These are phyloP conservation scores for Halichoerus grypus DNA, from an alignment of 2,113 vertebrate genomes.

Conservation along the genomic window DNA sequence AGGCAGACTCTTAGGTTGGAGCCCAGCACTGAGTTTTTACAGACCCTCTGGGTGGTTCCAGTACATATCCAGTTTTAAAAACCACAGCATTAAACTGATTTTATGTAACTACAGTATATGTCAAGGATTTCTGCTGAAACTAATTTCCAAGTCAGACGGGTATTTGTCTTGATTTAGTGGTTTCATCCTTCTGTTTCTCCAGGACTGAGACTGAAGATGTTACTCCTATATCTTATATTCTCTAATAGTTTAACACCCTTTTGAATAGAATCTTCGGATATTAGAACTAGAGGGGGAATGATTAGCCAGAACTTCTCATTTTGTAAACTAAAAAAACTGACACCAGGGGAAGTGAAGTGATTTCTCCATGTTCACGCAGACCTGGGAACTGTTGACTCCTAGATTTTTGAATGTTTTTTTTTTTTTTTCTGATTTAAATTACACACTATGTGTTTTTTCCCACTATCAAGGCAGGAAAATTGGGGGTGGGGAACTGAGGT, in stretches of 20 bases:
- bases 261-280: not conserved
- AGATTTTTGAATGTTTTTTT: not conserved
- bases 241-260: not conserved
- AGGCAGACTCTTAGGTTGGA: not conserved
- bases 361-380: not conserved
- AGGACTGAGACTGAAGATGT: not conserved
- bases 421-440: not conserved
- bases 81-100: not conserved
- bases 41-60: not conserved
- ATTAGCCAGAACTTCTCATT: not conserved
- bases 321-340: not conserved
- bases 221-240: not conserved
- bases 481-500: not conserved
- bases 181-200: not conserved
- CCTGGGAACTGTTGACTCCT: not conserved
- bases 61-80: not conserved
- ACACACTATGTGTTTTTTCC: not conserved
- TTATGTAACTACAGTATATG: not conserved
- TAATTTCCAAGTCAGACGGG: not conserved
- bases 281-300: not conserved
- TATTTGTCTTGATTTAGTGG: not conserved
- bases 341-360: too few species aligned
- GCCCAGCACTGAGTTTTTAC: not conserved
- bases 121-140: not conserved
- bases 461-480: not conserved